Percentiles rank a stretch among this genome's conserved stretches.
Evolutionary conservation across 2,113 vertebrate genomes (phyloP).

Genomic region (Xiphophorus maculatus): DNA sequence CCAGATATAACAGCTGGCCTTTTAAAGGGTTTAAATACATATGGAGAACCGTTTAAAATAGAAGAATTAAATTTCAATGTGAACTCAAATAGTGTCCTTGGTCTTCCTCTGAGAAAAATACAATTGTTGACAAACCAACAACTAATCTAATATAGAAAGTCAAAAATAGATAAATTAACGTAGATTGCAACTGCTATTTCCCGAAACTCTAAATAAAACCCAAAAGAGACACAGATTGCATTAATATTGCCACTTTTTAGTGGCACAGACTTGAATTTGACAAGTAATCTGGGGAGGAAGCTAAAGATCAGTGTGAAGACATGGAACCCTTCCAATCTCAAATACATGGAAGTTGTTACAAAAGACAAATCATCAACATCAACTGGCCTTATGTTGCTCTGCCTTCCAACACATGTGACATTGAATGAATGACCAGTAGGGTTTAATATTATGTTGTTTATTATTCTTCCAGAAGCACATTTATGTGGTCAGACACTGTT

Average conservation of each 20-base stretch:
- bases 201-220: not conserved
- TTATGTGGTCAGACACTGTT: no score
- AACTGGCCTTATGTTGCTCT: not conserved
- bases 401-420: not conserved
- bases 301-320: not conserved
- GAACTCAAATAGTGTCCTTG: not conserved
- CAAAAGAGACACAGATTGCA: not conserved
- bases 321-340: not conserved
- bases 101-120: no score
- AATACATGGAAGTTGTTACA: not conserved
- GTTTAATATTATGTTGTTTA: not conserved
- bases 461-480: no score
- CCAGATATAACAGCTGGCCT: not conserved
- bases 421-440: not conserved
- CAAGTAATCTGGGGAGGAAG: not conserved
- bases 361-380: not conserved
- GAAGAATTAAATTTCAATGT: not conserved
- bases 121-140: not conserved
- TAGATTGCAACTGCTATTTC: not conserved
- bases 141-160: not conserved
- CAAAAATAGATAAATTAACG: not conserved
- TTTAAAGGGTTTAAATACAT: not conserved
- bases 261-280: not conserved
- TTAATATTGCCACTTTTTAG: not conserved
- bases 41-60: not conserved